A percentile compares a stretch with the other conserved stretches of the same genome.
Evolutionary conservation across 2,113 vertebrate genomes (phyloP).

Genomic region (Polypterus senegalus): DNA sequence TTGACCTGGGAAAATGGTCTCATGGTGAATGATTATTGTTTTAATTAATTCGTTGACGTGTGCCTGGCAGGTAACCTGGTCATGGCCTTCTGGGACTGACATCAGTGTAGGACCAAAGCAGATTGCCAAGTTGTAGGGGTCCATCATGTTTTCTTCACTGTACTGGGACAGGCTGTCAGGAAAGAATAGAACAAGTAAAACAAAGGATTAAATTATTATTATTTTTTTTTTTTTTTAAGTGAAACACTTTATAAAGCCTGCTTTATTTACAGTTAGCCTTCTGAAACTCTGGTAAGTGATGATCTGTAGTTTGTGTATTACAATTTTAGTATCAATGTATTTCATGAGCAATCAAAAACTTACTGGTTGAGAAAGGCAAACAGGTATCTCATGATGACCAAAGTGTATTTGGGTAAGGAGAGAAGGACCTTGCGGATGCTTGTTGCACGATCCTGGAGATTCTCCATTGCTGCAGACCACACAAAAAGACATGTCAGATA

Average conservation of each 20-base stretch:
- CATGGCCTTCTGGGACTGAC: slow-evolving; percentile 86
- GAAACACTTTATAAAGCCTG: too few species aligned
- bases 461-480: slow-evolving; percentile 77
- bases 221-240: too few species aligned
- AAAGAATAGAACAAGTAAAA: background rate
- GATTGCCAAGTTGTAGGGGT: slow-evolving; percentile 97
- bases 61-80: slow-evolving; percentile 95
- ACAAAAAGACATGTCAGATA: slow-evolving; percentile 10
- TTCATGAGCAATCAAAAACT: slow-evolving; percentile 42
- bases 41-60: slow-evolving; percentile 97
- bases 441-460: slow-evolving; percentile 76
- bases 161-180: slow-evolving; percentile 83
- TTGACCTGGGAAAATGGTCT: slow-evolving; percentile 75
- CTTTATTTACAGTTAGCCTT: too few species aligned
- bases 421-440: slow-evolving; percentile 81
- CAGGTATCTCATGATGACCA: slow-evolving; percentile 96
- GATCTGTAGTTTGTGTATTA: too few species aligned
- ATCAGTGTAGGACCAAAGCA: slow-evolving; percentile 95
- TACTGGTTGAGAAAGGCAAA: slow-evolving; percentile 93
- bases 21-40: slow-evolving; percentile 95
- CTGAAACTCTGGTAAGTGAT: too few species aligned
- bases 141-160: slow-evolving; percentile 99
- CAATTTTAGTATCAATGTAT: too few species aligned
- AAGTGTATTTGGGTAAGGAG: slow-evolving; percentile 68
- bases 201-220: too few species aligned